Evolutionary conservation across 2,888 invertebrate genomes (phyloP), one percentile per base, ranked within the genome.

Genomic region (Anthophora plumipes): DNA sequence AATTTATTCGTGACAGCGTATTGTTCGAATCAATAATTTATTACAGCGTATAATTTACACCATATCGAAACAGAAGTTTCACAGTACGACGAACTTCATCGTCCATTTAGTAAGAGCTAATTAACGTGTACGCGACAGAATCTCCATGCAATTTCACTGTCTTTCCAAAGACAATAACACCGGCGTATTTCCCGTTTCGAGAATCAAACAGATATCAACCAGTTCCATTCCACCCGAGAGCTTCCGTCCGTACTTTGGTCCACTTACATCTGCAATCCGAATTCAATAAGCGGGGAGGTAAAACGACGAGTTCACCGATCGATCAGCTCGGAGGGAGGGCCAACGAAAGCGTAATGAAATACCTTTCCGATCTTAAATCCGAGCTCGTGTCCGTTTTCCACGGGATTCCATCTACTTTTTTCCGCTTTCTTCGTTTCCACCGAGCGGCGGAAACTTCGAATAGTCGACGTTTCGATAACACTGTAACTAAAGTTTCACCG

Each of bases 401-500:
- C 9, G 17, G n/a, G 52, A 61, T 69, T 52, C 25, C 70, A 5
- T 25, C 8, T 17, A 22, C 46, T n/a, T 37, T 50, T 37, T 67
- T 46, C 25, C 14, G 7, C 60, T 54, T n/a, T 54, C 46, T 48
- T 60, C 37, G 12, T 41, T 31, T 54, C n/a, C 50, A 37, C 37
- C 31, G 0, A 41, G n/a, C n/a, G n/a, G 17, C 43, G 48, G 12
- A 77, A 86, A 80, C 68, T 86, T 79, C 59, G 60, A 78, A 84
- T 78, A 67, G 80, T 85, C 78, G 52, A 55, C 66, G 60, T 80
- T 70, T 86, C 77, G 86, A 86, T 84, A 86, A 73, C 83, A 78
- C 73, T 63, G 25, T 14, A 22, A 31, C 25, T 31, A 14, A 54
- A 54, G 20, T 54, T 12, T 22, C 25, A 25, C 31, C 31, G n/a